Evolutionary conservation across 2,797 vertebrate genomes (phyloP), one percentile per base, ranked within the genome.

Genomic region (Dendrocincla tyrannina): DNA sequence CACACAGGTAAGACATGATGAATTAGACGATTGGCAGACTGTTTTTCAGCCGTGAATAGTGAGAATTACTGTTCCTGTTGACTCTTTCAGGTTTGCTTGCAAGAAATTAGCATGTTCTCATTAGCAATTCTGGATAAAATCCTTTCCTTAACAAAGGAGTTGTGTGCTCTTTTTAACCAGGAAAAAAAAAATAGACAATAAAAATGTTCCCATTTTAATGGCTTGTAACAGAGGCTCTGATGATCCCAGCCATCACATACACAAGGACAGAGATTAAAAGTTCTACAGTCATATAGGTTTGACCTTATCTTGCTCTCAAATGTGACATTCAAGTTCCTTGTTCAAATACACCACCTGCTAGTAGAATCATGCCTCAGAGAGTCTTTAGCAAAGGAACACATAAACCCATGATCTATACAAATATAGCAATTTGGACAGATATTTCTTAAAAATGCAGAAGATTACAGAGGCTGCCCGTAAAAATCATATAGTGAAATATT

Each of bases 21-120:
- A n/a, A 77, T 42, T 15, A 72, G 49, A n/a, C 18, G 19, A n/a
- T 2, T 35, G 52, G 3, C 4, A 67, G 11, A 7, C 8, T 0
- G 28, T 50, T 73, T 58, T 77, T 53, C 9, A 50, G 3, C 8
- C 4, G 16, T 82, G 19, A 72, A 72, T 46, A 44, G 7, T 30
- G 13, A 55, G 35, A 10, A 2, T 4, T 66, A 2, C 3, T 46
- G 8, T 2, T 76, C 7, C 15, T 58, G 17, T 64, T 79, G 47
- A 25, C 7, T 52, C 23, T 53, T 85, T 27, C 7, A 42, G 13
- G 4, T 42, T 79, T 66, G 1, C 50, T 83, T 76, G 19, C 9
- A 91, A 46, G 7, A 75, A 75, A 68, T 68, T 49, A 35, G 10
- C 11, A 35, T 39, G 4, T 11, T 50, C 8, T 16, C 8, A 20